These are phyloP conservation scores for Zosterops japonicus DNA, from an alignment of 2,113 vertebrate genomes.

Conservation along the genomic window DNA sequence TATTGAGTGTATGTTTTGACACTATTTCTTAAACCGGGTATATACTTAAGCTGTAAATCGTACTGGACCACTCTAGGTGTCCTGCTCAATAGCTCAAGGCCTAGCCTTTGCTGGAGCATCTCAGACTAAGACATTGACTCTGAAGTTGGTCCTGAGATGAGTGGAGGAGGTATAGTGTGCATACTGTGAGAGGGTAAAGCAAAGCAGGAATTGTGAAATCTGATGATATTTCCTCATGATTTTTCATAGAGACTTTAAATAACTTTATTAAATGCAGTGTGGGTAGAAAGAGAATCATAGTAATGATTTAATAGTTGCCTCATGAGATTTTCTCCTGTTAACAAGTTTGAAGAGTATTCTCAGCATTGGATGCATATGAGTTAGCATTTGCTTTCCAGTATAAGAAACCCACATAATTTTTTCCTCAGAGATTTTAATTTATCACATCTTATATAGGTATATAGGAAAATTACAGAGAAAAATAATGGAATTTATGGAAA, in stretches of 20 bases:
- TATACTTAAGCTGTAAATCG: neutral
- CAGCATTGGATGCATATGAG: neutral
- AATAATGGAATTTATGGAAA: neutral
- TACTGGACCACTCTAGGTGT: neutral
- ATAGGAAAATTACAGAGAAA: neutral
- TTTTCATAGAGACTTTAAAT: conserved; percentile 30
- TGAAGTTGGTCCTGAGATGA: neutral
- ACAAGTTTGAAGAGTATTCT: neutral
- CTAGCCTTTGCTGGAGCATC: neutral
- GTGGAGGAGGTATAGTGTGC: neutral
- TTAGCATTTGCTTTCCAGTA: neutral
- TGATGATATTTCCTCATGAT: conserved; percentile 12
- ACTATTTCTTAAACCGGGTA: neutral
- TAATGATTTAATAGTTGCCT: conserved; percentile 1
- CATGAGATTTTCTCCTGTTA: neutral
- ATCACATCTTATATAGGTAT: neutral
- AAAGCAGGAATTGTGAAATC: neutral
- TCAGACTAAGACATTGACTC: neutral
- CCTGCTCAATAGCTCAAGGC: neutral
- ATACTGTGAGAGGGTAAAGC: neutral
- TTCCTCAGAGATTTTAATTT: neutral
- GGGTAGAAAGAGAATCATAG: conserved; percentile 15
- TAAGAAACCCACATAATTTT: neutral
- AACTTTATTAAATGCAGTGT: conserved; percentile 9
- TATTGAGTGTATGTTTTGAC: neutral